Evolutionary conservation across 2,888 invertebrate species (phyloP).

Genomic region (Mayetiola destructor): DNA sequence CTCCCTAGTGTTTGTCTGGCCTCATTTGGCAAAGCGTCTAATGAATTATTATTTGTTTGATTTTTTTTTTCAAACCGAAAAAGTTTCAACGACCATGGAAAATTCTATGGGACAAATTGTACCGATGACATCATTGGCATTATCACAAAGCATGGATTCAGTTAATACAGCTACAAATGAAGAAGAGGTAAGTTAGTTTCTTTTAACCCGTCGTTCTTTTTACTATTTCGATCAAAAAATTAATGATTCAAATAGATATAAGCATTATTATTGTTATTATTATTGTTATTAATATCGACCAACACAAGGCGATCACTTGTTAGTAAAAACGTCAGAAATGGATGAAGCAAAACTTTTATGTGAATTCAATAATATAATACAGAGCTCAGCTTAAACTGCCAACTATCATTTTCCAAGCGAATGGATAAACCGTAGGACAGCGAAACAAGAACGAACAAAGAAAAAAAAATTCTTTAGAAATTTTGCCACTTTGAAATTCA

Average conservation of each 20-base stretch:
- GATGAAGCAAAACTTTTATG: too few species aligned
- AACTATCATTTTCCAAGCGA: too few species aligned
- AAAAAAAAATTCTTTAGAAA: not conserved
- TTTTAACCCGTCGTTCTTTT: too few species aligned
- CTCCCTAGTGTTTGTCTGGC: not conserved
- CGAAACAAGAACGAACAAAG: not conserved
- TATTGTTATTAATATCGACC: too few species aligned
- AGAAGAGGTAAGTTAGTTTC: constrained; percentile 91
- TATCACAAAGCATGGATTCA: constrained; percentile 92
- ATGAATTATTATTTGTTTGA: constrained; percentile 18
- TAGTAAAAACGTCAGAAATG: too few species aligned
- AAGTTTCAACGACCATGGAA: constrained; percentile 30
- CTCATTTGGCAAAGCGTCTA: constrained; percentile 15
- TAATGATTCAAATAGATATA: too few species aligned
- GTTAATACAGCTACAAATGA: constrained; percentile 91
- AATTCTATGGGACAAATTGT: constrained; percentile 42
- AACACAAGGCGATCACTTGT: too few species aligned
- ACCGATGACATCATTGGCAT: constrained; percentile 54
- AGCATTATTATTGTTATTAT: too few species aligned
- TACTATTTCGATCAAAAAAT: too few species aligned
- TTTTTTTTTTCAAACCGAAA: constrained; percentile 20
- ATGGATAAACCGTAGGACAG: too few species aligned
- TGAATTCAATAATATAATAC: too few species aligned
- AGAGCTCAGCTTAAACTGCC: too few species aligned
- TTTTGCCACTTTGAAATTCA: not conserved